Evolutionary conservation across 2,888 invertebrate genomes (phyloP).

Genomic region (Unio pictorum): DNA sequence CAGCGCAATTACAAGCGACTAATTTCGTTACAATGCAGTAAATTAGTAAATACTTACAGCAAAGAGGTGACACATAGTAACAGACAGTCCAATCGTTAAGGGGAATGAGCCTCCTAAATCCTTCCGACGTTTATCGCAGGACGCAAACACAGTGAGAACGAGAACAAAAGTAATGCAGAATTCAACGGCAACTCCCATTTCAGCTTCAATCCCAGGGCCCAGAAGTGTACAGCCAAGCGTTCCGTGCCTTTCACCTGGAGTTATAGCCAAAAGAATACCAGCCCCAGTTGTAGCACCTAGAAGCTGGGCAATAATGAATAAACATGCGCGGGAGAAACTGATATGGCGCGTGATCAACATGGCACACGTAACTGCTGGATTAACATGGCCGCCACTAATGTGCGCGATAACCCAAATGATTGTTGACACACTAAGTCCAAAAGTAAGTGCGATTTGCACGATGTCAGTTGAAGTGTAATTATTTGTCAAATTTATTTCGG

Average conservation of each 20-base stretch:
- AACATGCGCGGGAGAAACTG: conserved; percentile 80
- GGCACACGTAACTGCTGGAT: conserved; percentile 72
- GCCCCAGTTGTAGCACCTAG: conserved; percentile 95
- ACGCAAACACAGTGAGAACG: conserved; percentile 86
- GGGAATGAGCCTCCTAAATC: conserved; percentile 85
- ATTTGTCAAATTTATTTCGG: too few relatives aligned
- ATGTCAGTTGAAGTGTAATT: conserved; percentile 1
- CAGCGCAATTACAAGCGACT: too few relatives aligned
- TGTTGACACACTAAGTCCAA: conserved; percentile 89
- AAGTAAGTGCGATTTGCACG: conserved; percentile 85
- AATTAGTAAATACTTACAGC: conserved; percentile 78
- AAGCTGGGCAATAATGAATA: conserved; percentile 92
- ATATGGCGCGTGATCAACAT: conserved; percentile 86
- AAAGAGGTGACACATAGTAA: conserved; percentile 88
- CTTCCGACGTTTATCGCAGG: conserved; percentile 85
- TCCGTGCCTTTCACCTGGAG: conserved; percentile 77
- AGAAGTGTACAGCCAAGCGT: conserved; percentile 84
- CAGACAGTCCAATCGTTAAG: conserved; percentile 89
- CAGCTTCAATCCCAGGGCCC: conserved; percentile 69
- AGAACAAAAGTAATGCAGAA: conserved; percentile 88
- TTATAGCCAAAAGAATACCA: conserved; percentile 80
- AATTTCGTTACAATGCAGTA: too few relatives aligned
- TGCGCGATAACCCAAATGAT: conserved; percentile 87
- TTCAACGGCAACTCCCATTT: conserved; percentile 88
- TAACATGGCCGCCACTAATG: conserved; percentile 80